Base-by-base conservation (phyloP, 2,888 invertebrate genomes). In the Lamproptera curius region DNA sequence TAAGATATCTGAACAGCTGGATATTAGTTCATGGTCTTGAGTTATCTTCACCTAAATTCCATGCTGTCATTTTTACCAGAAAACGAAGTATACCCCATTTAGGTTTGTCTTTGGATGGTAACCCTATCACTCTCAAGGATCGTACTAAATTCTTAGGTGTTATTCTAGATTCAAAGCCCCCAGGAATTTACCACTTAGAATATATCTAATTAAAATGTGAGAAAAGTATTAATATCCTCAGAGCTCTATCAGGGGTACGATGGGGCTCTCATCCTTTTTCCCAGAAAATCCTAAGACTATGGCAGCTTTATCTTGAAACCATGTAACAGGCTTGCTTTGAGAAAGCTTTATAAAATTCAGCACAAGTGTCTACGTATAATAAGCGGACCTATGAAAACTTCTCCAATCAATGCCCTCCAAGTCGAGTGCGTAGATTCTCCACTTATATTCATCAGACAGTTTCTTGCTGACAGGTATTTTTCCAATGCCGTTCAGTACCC, bases 321-420 rank as follows among this genome's bases (percentile, higher is more conserved):
- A 0, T 20, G 20, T 20, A 44, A 52, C 16, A 59, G 37, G 16
- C n/a, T 28, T 58, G 55, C 48, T 0, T 11, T 57, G 0, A 16
- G 44, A 0, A 45, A 39, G 8, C 5, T 57, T 4, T 23, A 51
- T 2, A 50, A 40, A 13, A 50, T 62, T 0, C 65, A 62, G 23
- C 51, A 51, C 0, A 61, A 58, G 53, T 46, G 50, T 15, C 38
- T 59, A 0, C 42, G 61, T 0, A 56, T 61, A 0, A 54, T 60
- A 1, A 1, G 41, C 3, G 59, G 64, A 0, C 54, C 56, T 1
- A 59, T 62, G 59, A 59, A 54, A 33, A 62, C 61, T 1, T 53
- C 58, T 1, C 58, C 65, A 1, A 56, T 52, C 1, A 59, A 58
- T 31, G 61, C 59, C 1, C 23, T 60, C 17, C 46, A 46, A 34